Evolutionary conservation across 1,140 invertebrate genomes (phyloP), one percentile per base, ranked within the genome.

Genomic region (Drosophila jambulina): DNA sequence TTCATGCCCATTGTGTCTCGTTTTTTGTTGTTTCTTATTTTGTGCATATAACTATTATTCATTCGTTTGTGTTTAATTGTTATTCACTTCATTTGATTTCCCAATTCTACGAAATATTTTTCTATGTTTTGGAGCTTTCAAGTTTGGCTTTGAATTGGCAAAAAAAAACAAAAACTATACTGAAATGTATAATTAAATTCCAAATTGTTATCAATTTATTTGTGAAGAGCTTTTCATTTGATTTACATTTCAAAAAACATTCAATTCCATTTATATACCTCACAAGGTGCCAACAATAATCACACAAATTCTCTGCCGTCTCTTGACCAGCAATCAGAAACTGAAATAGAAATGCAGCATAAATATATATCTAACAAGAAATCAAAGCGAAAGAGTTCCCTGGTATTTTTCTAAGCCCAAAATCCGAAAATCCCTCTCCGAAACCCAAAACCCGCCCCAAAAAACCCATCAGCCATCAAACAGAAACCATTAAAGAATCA

Each of bases 91-190:
- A 86, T 80, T 74, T 80, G 43, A 38, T 61, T 80, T 56, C 63
- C 48, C 61, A 80, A 72, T 74, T 75, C 64, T 60, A 27, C 42
- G 38, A 27, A n/a, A 32, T 29, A 70, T 70, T 51, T 68, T 46
- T 17, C 23, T 34, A 40, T 82, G 19, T 32, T 87, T 64, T 32
- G 57, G 57, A 76, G 64, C 69, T 83, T 54, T 80, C 54, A 83
- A 60, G 83, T 83, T 87, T 88, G 84, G 84, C 60, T 88, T 88
- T 87, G 80, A 88, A 87, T 88, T 87, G 83, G 83, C 83, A 43
- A 43, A 19, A 42, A 42, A 19, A 10, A 72, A 82, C 38, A 71
- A 38, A 78, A 45, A 54, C 15, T 13, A 49, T 46, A 75, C 17
- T 36, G 36, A 49, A 34, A 54, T 23, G 59, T 27, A 56, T 43